Conservation (phyloP, 2,797 vertebrate species). For the Anguilla marmorata region DNA sequence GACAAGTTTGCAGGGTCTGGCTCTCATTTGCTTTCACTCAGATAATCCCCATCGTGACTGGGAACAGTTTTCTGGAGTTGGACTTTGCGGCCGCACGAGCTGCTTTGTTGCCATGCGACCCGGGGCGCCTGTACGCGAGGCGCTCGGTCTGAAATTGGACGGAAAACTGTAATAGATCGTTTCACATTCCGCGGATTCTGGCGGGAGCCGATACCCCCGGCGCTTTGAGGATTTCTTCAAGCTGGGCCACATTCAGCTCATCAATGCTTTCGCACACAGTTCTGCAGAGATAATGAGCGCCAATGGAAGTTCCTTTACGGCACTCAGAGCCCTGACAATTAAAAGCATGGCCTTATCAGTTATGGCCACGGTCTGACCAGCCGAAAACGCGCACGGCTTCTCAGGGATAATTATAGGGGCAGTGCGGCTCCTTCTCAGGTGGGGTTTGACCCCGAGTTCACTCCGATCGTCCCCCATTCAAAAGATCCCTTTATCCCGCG, state of each 20-base stretch:
- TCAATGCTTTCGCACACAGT: slow-evolving; percentile 20
- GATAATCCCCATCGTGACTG: neutral
- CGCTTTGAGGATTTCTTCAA: slow-evolving; percentile 14
- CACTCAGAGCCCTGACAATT: slow-evolving; percentile 25
- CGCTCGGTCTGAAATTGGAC: slow-evolving; percentile 58
- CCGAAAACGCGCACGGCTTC: neutral
- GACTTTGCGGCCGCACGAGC: neutral
- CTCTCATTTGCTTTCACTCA: neutral
- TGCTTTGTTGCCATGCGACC: slow-evolving; percentile 8
- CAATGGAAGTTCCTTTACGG: neutral
- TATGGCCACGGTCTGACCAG: neutral
- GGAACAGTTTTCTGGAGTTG: neutral
- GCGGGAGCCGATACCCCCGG: slow-evolving; percentile 42
- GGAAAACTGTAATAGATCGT: slow-evolving; percentile 51
- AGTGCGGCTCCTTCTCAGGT: neutral
- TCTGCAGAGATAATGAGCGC: slow-evolving; percentile 14
- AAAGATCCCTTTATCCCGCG: neutral
- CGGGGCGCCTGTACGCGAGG: slow-evolving; percentile 57
- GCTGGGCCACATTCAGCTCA: slow-evolving; percentile 25
- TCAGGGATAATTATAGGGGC: neutral
- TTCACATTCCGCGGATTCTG: slow-evolving; percentile 59
- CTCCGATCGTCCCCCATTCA: neutral
- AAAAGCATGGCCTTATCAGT: slow-evolving; percentile 2
- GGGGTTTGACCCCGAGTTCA: neutral
- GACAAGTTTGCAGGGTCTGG: neutral